Evolutionary conservation across 1,140 invertebrate genomes (phyloP).

Genomic region (Drosophila nannoptera): DNA sequence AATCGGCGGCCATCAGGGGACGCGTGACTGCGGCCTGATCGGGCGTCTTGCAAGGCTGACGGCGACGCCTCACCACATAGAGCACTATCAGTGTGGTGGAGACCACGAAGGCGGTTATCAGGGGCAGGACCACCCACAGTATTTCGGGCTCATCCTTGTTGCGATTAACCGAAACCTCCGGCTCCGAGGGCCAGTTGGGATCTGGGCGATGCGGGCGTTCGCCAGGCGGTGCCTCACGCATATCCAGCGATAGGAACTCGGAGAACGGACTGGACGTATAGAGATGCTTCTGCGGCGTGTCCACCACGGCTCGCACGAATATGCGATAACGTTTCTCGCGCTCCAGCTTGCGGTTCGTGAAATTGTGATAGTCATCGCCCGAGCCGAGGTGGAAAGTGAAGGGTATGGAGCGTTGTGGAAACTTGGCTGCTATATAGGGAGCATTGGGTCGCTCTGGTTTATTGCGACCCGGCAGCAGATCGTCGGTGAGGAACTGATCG

Average conservation of each 20-base stretch:
- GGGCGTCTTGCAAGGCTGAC: constrained; percentile 92
- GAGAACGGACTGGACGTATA: constrained; percentile 97
- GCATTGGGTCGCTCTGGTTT: constrained; percentile 85
- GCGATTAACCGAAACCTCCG: constrained; percentile 88
- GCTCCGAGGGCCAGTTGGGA: constrained; percentile 87
- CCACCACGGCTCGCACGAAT: constrained; percentile 96
- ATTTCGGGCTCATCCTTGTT: constrained; percentile 89
- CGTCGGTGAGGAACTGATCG: constrained; percentile 93
- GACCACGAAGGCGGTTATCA: constrained; percentile 87
- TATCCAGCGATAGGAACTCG: constrained; percentile 91
- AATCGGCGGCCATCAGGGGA: constrained; percentile 90
- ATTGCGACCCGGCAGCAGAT: constrained; percentile 85
- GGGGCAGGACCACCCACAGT: constrained; percentile 91
- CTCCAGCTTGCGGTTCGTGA: constrained; percentile 91
- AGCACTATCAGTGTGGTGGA: constrained; percentile 88
- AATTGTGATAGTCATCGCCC: constrained; percentile 93
- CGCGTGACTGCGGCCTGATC: constrained; percentile 93
- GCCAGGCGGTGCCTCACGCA: constrained; percentile 91
- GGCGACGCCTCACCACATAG: constrained; percentile 88
- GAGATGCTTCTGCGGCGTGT: constrained; percentile 95
- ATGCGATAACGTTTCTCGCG: constrained; percentile 91
- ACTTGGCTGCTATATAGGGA: constrained; percentile 96
- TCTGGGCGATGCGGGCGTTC: constrained; percentile 91
- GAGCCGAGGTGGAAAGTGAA: constrained; percentile 94
- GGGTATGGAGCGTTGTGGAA: constrained; percentile 92